These are phyloP conservation scores for Poeciliopsis retropinna DNA, from an alignment of 2,113 vertebrate species.

Conservation along the genomic window DNA sequence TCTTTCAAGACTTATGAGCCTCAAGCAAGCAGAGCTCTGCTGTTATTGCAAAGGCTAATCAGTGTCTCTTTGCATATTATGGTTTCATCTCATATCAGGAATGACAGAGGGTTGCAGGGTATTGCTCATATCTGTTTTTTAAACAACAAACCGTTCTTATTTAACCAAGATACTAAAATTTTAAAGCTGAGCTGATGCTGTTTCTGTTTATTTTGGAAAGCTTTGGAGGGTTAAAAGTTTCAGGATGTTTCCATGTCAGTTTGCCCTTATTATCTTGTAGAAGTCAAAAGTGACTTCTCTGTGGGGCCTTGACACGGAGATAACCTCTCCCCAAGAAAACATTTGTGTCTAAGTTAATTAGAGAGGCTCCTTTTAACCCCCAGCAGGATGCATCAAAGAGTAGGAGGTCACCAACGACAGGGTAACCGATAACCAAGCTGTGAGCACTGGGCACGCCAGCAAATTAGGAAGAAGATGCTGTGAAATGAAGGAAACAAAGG, in stretches of 20 bases:
- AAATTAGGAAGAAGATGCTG: constrained; percentile 28
- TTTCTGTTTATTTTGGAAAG: neutral
- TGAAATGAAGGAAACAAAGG: constrained; percentile 16
- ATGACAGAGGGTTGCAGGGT: neutral
- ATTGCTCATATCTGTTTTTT: constrained; percentile 6
- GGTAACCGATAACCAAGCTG: constrained; percentile 46
- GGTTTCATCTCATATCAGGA: constrained; percentile 33
- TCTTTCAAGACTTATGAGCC: constrained; percentile 40
- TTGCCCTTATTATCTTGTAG: neutral
- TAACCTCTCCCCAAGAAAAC: constrained; percentile 61
- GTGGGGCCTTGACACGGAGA: constrained; percentile 14
- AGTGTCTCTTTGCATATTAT: constrained; percentile 31
- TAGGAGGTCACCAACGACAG: constrained; percentile 44
- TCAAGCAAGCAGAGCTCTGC: constrained; percentile 24
- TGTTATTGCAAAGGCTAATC: constrained; percentile 42
- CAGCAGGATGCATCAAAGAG: constrained; percentile 14
- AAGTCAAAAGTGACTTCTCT: constrained; percentile 25
- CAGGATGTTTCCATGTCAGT: constrained; percentile 6
- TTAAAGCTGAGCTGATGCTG: neutral
- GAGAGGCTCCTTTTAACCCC: constrained; percentile 28
- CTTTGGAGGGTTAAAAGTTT: constrained; percentile 17
- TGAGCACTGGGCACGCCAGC: constrained; percentile 50
- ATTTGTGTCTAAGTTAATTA: constrained; percentile 54
- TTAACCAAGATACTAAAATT: constrained; percentile 1
- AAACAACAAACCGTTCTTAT: constrained; percentile 10